Conservation (phyloP, 2,888 invertebrate genomes). For the Blastobasis lacticolella region DNA sequence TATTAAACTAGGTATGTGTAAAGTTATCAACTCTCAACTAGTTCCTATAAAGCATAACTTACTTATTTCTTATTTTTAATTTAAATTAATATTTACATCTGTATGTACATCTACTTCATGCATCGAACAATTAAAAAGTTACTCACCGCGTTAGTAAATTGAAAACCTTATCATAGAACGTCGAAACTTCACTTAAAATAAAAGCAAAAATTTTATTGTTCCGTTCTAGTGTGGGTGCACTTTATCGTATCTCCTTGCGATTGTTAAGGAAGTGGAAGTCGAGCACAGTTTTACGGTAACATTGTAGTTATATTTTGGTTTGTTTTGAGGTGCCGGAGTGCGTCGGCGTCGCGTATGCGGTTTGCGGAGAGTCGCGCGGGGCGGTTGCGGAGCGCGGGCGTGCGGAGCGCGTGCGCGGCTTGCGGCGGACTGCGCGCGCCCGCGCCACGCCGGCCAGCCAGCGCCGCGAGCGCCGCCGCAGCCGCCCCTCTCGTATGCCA, state of each 20-base stretch:
- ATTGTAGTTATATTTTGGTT: neutral
- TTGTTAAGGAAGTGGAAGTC: neutral
- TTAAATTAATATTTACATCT: too few relatives aligned
- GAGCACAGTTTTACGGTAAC: conserved; percentile 3
- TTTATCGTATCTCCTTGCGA: neutral
- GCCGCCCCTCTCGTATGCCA: conserved; percentile 14
- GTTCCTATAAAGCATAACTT: too few relatives aligned
- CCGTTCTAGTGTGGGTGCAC: conserved; percentile 5
- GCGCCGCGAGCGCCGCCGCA: conserved; percentile 25
- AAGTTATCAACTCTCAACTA: too few relatives aligned
- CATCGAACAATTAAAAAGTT: conserved; percentile 23
- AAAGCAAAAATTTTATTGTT: conserved; percentile 9
- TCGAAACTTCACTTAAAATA: conserved; percentile 15
- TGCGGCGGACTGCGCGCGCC: conserved; percentile 21
- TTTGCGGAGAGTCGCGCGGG: too few relatives aligned
- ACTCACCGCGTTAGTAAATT: conserved; percentile 52
- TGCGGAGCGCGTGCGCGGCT: conserved; percentile 17
- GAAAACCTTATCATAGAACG: conserved; percentile 34
- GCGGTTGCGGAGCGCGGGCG: conserved; percentile 6
- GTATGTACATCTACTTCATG: conserved; percentile 5
- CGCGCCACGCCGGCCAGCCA: conserved; percentile 24
- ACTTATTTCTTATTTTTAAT: too few relatives aligned
- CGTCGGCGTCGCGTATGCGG: too few relatives aligned
- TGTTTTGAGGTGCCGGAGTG: neutral
- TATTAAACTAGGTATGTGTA: too few relatives aligned